A percentile compares a stretch with the other conserved stretches of the same genome.
These are phyloP conservation scores for Drosophila athabasca DNA, from an alignment of 1,140 invertebrate species.

Conservation along the genomic window DNA sequence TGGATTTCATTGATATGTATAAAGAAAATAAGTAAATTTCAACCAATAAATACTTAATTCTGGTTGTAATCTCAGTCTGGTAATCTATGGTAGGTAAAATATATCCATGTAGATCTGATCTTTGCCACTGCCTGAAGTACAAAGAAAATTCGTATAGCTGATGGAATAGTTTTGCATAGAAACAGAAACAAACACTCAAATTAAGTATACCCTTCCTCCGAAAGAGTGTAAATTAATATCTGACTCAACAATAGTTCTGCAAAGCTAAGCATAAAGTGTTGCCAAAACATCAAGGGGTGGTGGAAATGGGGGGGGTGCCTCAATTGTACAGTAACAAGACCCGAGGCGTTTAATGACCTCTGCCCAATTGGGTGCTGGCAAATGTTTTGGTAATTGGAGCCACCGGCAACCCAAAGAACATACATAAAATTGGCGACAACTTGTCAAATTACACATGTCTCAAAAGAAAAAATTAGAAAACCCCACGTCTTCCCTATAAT, in stretches of 20 bases:
- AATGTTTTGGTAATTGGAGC: conserved; percentile 50
- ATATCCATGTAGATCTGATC: no score
- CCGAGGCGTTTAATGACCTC: conserved; percentile 68
- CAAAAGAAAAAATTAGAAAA: neutral
- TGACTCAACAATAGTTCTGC: conserved; percentile 56
- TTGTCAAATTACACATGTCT: conserved; percentile 53
- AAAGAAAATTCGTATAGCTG: no score
- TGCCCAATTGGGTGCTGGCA: conserved; percentile 33
- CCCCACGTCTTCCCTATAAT: conserved; percentile 6
- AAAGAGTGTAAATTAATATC: conserved; percentile 23
- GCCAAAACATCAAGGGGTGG: neutral
- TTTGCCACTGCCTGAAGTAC: no score
- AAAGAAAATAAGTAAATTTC: no score
- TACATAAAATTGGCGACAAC: conserved; percentile 31
- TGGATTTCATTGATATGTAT: no score
- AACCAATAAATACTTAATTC: no score
- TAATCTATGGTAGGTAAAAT: no score
- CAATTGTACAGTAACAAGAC: neutral
- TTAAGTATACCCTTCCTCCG: no score
- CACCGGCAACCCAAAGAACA: conserved; percentile 32
- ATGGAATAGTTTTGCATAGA: no score
- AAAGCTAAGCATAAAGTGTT: conserved; percentile 34
- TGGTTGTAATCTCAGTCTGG: no score
- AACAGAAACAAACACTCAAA: no score
- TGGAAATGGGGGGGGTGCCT: conserved; percentile 8